A percentile compares a stretch with the other conserved stretches of the same genome.
Evolutionary conservation across 2,113 vertebrate species (phyloP).

Genomic region (Pithys albifrons): DNA sequence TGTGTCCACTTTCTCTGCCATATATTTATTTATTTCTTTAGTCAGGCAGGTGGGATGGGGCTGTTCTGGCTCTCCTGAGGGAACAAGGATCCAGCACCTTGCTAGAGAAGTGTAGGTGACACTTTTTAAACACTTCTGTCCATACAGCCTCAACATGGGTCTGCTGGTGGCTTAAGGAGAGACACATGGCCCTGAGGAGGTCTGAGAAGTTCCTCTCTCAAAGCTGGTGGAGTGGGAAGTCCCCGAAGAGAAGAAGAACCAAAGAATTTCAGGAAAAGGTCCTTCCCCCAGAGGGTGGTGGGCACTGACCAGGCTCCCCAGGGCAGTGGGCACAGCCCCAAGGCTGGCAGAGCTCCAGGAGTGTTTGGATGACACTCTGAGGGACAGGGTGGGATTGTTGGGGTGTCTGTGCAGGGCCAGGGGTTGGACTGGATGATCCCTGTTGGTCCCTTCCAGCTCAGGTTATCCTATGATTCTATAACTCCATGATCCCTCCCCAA

Average conservation of each 20-base stretch:
- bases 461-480: not conserved
- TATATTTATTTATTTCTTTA: no score
- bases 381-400: not conserved
- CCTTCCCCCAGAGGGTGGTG: not conserved
- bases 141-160: accelerated
- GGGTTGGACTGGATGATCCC: accelerated
- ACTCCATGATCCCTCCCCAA: not conserved
- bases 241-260: not conserved
- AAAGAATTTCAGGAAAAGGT: not conserved
- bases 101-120: not conserved
- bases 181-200: not conserved
- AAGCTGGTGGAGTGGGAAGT: not conserved
- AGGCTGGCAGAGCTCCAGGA: not conserved
- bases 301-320: not conserved
- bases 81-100: not conserved
- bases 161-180: not conserved
- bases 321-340: not conserved
- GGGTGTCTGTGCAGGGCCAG: not conserved
- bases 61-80: accelerated
- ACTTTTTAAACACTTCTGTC: not conserved
- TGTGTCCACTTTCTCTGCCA: no score
- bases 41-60: not conserved
- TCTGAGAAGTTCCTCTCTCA: not conserved
- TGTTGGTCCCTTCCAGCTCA: not conserved
- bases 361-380: not conserved